Conservation (phyloP, 2,888 invertebrate species). For the Tachina grossa region DNA sequence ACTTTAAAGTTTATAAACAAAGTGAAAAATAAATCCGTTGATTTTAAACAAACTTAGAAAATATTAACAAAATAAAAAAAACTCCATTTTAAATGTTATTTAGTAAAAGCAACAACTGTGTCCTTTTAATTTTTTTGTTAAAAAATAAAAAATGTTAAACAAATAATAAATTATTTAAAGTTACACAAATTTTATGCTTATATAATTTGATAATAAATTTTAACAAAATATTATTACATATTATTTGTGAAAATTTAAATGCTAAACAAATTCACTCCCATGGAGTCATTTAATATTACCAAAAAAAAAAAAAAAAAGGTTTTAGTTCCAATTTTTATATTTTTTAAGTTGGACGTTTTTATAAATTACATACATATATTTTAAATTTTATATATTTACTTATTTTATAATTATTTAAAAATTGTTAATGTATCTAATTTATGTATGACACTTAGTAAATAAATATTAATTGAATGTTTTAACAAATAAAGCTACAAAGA, state of each 20-base stretch:
- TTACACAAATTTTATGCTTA: not conserved
- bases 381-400: slow-evolving; percentile 33
- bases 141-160: not conserved
- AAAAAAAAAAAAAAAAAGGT: slow-evolving; percentile 39
- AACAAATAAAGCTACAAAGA: slow-evolving; percentile 29
- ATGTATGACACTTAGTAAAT: slow-evolving; percentile 50
- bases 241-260: slow-evolving; percentile 16
- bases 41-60: slow-evolving; percentile 22
- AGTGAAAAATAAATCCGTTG: slow-evolving; percentile 6
- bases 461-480: slow-evolving; percentile 66
- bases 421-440: slow-evolving; percentile 42
- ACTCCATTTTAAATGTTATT: slow-evolving; percentile 53
- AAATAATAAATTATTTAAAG: not conserved
- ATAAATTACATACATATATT: not conserved
- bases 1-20: slow-evolving; percentile 31
- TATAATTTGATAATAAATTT: not conserved
- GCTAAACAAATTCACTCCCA: slow-evolving; percentile 61
- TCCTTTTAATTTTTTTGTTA: slow-evolving; percentile 44
- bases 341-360: not conserved
- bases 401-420: slow-evolving; percentile 24
- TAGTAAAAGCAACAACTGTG: slow-evolving; percentile 50
- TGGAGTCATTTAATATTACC: slow-evolving; percentile 58
- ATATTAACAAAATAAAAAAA: not conserved
- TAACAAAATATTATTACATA: not conserved
- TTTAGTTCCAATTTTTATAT: slow-evolving; percentile 63